Evolutionary conservation across 1,140 invertebrate species (phyloP), one percentile per base, ranked within the genome.

Genomic region (Drosophila watanabei): DNA sequence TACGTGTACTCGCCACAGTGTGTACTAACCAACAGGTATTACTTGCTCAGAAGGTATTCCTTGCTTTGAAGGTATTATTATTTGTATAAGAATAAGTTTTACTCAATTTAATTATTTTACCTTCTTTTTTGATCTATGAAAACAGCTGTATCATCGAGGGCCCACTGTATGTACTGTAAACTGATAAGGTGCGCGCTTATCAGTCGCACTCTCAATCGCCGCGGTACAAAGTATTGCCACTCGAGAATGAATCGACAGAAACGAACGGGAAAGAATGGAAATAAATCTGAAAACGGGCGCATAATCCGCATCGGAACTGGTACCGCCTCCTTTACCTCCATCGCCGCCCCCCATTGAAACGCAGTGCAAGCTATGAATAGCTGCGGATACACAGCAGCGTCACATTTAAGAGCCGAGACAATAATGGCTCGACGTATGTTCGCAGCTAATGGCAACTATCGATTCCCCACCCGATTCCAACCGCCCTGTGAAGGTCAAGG

Each of bases 371-470:
- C 84, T 88, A 87, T 77, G 63, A 83, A 83, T 87, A 83, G 83
- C 59, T 60, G 39, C 49, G 63, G 64, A 71, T 35, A 69, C 49
- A 71, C 39, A 39, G 14, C 20, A 65, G n/a, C 68, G 57, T 24
- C 64, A 39, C 57, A 71, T 48, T 71, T 57, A 57, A 48, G 68
- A 70, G 49, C 33, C 24, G 49, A 14, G 51, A 73, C 68, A 79
- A 79, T 54, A 71, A 75, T 54, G 45, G 63, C 24, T 66, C 48
- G 45, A 65, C 76, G 63, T 82, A 60, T 52, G 52, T 52, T 70
- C 48, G 51, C 57, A 59, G 69, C 70, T 75, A 79, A 89, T 75
- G 73, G 66, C 78, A 90, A 90, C 79, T 89, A 89, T 89, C 70
- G 85, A 90, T 89, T 89, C 70, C 72, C 45, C 14, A 10, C 32